phyloP scores from a whole-genome alignment of 1,140 invertebrate genomes.

The Triops cancriformis region DNA sequence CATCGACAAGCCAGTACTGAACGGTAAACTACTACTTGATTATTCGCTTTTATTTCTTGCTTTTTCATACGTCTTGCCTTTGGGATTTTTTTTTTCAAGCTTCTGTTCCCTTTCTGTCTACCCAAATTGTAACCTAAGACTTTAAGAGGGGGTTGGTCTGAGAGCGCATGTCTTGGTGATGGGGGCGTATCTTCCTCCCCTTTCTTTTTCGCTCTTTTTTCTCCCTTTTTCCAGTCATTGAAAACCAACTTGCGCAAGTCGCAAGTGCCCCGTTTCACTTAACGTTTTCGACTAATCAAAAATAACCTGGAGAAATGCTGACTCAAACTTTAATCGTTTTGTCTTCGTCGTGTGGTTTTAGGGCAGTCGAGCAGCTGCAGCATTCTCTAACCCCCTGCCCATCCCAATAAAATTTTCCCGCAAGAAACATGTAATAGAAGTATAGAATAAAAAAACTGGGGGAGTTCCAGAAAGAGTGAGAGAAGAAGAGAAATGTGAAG shows the following conservation, averaged over 20 bases:
- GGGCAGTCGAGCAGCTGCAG: conserved; percentile 28
- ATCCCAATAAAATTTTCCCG: background rate
- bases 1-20: background rate
- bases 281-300: background rate
- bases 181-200: background rate
- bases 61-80: background rate
- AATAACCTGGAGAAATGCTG: background rate
- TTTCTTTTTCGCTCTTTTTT: background rate
- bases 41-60: background rate
- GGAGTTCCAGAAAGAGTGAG: background rate
- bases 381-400: conserved; percentile 21
- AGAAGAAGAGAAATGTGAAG: background rate
- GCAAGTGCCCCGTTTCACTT: conserved; percentile 14
- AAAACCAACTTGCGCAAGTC: conserved; percentile 15
- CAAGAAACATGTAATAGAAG: conserved; percentile 11
- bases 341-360: conserved; percentile 3
- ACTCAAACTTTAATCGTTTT: background rate
- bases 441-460: background rate
- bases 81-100: background rate
- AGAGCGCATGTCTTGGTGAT: conserved; percentile 7
- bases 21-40: background rate
- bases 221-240: background rate
- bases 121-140: background rate
- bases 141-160: background rate
- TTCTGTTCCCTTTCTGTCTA: background rate